These are phyloP conservation scores for Ctenomys sociabilis DNA, from an alignment of 2,113 vertebrate genomes.

Conservation along the genomic window DNA sequence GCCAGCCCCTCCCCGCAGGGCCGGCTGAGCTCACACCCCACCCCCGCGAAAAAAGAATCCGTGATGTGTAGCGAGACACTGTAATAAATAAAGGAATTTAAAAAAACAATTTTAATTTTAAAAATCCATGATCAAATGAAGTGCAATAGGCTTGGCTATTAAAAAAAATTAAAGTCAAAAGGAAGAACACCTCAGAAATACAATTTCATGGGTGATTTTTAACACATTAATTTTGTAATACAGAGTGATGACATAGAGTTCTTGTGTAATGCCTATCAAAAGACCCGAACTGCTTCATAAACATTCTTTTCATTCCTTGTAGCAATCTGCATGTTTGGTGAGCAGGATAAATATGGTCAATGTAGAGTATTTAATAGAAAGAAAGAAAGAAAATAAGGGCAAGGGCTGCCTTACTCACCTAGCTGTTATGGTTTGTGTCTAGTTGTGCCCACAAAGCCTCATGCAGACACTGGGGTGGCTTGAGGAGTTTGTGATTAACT, in stretches of 20 bases:
- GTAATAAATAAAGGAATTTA: too few species aligned
- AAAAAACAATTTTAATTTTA: constrained; percentile 67
- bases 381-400: neutral
- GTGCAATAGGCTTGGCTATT: constrained; percentile 52
- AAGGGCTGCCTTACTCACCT: neutral
- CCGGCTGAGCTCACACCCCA: too few species aligned
- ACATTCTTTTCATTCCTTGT: constrained; percentile 55
- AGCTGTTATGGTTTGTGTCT: neutral
- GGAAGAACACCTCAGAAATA: constrained; percentile 59
- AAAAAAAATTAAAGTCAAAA: constrained; percentile 60
- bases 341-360: constrained; percentile 33
- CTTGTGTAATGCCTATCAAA: constrained; percentile 26
- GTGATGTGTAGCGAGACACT: too few species aligned
- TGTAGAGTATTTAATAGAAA: constrained; percentile 51
- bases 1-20: too few species aligned
- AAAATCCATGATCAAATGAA: constrained; percentile 65
- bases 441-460: too few species aligned
- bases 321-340: constrained; percentile 42
- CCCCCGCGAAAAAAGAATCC: too few species aligned
- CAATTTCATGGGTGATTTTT: constrained; percentile 72
- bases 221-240: constrained; percentile 45
- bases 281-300: constrained; percentile 50
- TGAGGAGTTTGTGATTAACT: too few species aligned
- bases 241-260: neutral
- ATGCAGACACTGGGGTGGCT: too few species aligned